phyloP scores from a whole-genome alignment of 2,797 vertebrate species.

The Squalus acanthias region DNA sequence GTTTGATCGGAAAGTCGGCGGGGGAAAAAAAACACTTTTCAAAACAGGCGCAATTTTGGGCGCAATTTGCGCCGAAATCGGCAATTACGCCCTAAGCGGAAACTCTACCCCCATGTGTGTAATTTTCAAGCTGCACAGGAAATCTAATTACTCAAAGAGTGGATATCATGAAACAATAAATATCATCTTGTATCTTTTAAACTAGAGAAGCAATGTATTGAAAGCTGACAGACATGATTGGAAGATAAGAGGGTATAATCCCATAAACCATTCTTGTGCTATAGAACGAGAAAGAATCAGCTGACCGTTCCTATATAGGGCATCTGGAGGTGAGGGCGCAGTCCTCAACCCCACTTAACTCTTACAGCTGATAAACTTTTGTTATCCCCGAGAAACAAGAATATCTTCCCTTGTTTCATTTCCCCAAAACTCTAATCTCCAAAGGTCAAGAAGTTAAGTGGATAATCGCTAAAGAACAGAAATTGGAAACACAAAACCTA shows the following conservation, averaged over 20 bases:
- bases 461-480: not conserved
- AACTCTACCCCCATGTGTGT: not conserved
- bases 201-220: not conserved
- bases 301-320: not conserved
- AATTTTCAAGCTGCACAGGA: not conserved
- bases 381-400: not conserved
- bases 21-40: not conserved
- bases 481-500: not conserved
- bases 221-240: not conserved
- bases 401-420: not conserved
- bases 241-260: not conserved
- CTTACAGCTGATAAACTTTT: not conserved
- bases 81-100: not conserved
- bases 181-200: not conserved
- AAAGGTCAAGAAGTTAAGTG: not conserved
- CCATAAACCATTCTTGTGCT: not conserved
- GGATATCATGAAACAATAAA: not conserved
- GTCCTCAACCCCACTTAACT: not conserved
- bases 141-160: not conserved
- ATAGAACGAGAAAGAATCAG: not conserved
- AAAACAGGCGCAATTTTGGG: not conserved
- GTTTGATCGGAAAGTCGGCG: not conserved
- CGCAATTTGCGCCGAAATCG: not conserved
- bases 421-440: not conserved
- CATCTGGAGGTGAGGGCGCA: not conserved